Conservation (phyloP, 2,797 vertebrate species). For the Meriones psammophilus region DNA sequence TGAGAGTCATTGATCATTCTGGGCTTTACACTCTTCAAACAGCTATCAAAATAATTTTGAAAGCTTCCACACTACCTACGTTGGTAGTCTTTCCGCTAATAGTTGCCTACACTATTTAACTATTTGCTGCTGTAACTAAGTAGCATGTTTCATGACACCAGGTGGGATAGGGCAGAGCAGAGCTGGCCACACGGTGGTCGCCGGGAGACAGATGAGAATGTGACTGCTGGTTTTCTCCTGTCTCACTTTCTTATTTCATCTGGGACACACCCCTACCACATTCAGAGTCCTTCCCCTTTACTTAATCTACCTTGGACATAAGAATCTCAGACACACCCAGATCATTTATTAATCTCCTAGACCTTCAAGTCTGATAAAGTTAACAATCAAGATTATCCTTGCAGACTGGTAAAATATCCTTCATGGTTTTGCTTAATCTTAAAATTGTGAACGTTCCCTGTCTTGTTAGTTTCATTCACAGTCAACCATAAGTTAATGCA, state of each 20-base stretch:
- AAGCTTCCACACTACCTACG: neutral
- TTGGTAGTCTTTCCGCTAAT: neutral
- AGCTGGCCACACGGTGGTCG: no score
- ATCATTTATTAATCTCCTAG: neutral
- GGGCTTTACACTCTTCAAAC: neutral
- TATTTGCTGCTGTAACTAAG: neutral
- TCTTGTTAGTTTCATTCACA: neutral
- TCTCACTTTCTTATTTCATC: neutral
- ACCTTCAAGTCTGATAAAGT: neutral
- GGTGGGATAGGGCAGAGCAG: neutral
- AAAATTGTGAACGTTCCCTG: neutral
- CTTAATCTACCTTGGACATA: neutral
- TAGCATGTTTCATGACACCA: no score
- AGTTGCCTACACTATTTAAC: neutral
- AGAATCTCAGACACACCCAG: neutral
- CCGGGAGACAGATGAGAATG: neutral
- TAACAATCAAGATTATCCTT: neutral
- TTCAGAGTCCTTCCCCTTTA: neutral
- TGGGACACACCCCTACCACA: neutral
- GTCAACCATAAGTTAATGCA: slow-evolving; percentile 9
- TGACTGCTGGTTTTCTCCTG: neutral
- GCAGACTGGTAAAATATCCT: neutral
- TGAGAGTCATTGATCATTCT: neutral
- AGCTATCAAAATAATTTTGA: neutral
- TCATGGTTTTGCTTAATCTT: slow-evolving; percentile 23